Conservation (phyloP, 2,797 vertebrate species). For the Hapalemur alaotrensis region DNA sequence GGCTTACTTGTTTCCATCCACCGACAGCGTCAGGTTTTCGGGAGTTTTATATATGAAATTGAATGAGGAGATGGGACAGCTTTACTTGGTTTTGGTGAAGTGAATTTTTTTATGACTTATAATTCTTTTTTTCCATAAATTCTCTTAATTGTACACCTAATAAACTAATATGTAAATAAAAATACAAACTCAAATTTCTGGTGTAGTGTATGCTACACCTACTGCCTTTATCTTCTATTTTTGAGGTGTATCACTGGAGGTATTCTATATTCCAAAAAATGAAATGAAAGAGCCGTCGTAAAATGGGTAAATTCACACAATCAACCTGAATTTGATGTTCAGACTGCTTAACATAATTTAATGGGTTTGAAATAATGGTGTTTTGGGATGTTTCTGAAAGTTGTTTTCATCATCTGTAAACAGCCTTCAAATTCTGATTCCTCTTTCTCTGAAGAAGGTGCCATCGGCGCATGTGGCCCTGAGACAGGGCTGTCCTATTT, state of each 20-base stretch:
- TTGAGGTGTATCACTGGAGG: not conserved
- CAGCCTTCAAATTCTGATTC: not conserved
- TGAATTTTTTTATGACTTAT: not conserved
- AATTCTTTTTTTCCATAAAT: not conserved
- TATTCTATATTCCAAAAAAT: not conserved
- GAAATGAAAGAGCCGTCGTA: not conserved
- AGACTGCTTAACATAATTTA: not conserved
- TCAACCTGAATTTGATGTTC: not conserved
- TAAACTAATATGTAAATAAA: not conserved
- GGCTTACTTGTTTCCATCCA: fast-evolving
- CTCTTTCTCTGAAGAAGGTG: not conserved
- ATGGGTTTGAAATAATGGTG: not conserved
- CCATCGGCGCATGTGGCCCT: fast-evolving
- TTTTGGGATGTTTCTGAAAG: not conserved
- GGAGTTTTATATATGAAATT: not conserved
- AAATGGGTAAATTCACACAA: not conserved
- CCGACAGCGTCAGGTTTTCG: not conserved
- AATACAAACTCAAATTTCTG: not conserved
- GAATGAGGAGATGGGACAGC: not conserved
- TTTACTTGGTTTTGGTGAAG: not conserved
- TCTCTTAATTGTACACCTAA: not conserved
- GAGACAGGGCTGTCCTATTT: not conserved
- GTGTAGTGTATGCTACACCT: not conserved
- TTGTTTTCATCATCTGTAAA: not conserved
- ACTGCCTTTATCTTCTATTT: not conserved